A percentile compares a stretch with the other conserved stretches of the same genome.
Conservation (phyloP, 2,797 vertebrate genomes). For the Coregonus suidteri region DNA sequence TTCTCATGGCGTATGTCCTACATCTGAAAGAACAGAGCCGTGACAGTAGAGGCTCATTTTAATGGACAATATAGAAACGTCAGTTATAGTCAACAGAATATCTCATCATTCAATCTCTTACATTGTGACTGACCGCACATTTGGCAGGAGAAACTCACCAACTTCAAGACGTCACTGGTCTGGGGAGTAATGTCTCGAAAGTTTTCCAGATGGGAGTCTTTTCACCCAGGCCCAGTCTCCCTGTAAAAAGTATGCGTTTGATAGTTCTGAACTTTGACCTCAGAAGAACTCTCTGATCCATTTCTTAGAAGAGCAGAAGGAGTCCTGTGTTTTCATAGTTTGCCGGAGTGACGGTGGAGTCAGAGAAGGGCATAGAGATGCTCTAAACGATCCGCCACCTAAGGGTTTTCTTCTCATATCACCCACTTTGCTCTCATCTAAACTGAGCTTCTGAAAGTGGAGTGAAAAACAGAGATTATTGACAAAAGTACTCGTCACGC, state of each 20-base stretch:
- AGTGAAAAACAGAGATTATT: no score
- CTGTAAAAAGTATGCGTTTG: conserved; percentile 47
- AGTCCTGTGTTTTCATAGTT: conserved; percentile 74
- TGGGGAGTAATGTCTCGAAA: conserved; percentile 73
- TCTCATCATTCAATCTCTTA: not conserved
- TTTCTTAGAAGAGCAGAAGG: conserved; percentile 23
- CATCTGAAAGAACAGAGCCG: conserved; percentile 74
- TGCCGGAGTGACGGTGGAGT: conserved; percentile 70
- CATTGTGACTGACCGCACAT: conserved; percentile 54
- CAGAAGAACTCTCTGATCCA: no score
- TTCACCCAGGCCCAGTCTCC: conserved; percentile 85
- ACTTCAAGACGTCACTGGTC: conserved; percentile 76
- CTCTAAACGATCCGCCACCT: no score
- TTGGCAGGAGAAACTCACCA: conserved; percentile 73
- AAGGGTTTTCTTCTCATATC: no score
- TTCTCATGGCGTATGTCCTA: conserved; percentile 89
- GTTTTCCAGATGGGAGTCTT: conserved; percentile 31
- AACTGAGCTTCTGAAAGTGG: no score
- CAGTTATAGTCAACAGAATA: not conserved
- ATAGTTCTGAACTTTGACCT: conserved; percentile 45
- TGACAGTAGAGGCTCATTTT: not conserved
- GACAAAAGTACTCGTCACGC: no score
- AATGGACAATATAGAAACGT: not conserved
- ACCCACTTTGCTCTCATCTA: no score
- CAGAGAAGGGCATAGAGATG: conserved; percentile 49